phyloP scores from a whole-genome alignment of 2,113 vertebrate species.

The Charadrius vociferus region DNA sequence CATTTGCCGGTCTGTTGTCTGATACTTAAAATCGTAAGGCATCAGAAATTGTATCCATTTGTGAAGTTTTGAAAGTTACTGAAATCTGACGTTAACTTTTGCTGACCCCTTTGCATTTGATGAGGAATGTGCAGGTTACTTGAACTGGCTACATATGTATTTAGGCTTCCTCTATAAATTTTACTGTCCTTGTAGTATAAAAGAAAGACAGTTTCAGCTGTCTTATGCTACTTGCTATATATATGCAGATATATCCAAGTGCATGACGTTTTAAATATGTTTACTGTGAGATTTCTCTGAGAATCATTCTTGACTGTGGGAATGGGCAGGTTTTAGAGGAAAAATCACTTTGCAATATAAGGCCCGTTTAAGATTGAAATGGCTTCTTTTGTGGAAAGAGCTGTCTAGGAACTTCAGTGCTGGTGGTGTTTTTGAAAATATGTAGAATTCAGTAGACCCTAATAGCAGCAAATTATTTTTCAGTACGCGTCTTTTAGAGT shows the following conservation, averaged over 20 bases:
- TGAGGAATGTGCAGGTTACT: not conserved
- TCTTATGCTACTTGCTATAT: not conserved
- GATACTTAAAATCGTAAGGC: not conserved
- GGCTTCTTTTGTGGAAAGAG: not conserved
- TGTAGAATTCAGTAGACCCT: not conserved
- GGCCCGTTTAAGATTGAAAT: not conserved
- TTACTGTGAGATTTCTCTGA: not conserved
- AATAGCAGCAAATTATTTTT: slow-evolving; percentile 56
- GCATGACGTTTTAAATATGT: no score
- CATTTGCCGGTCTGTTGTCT: not conserved
- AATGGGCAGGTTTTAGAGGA: not conserved
- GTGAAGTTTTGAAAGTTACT: not conserved
- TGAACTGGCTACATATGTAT: not conserved
- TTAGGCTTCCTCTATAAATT: not conserved
- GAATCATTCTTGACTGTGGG: not conserved
- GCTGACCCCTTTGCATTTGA: not conserved
- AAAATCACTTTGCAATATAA: not conserved
- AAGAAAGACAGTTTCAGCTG: not conserved
- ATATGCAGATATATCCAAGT: not conserved
- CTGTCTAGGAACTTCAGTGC: not conserved
- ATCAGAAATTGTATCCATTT: not conserved
- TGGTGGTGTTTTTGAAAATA: slow-evolving; percentile 13
- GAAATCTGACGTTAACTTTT: not conserved
- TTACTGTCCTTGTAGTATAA: not conserved
- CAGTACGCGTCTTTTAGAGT: not conserved